Percentiles rank a stretch among this genome's conserved stretches.
Evolutionary conservation across 2,797 vertebrate genomes (phyloP).

Genomic region (Diglossa cyanea): DNA sequence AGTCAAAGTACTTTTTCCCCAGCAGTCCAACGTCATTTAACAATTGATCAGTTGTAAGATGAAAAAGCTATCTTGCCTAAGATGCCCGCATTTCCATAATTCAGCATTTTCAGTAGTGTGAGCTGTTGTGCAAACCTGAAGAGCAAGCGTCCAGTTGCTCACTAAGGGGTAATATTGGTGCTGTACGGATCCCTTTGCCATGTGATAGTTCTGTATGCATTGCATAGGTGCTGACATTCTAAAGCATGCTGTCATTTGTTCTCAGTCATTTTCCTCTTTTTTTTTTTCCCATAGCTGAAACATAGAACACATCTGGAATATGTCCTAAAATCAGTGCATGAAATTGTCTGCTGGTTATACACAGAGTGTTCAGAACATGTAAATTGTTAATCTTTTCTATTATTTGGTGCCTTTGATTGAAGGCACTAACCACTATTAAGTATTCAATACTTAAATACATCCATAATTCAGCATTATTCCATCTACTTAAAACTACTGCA

Average conservation of each 20-base stretch:
- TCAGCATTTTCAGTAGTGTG: neutral
- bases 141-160: neutral
- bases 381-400: neutral
- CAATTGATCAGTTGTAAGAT: neutral
- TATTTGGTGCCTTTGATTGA: neutral
- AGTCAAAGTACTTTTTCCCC: neutral
- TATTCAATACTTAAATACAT: slow-evolving; percentile 1
- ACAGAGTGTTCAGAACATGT: neutral
- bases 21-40: neutral
- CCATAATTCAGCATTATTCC: neutral
- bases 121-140: neutral
- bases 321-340: neutral
- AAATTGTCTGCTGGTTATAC: neutral
- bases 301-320: neutral
- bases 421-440: neutral
- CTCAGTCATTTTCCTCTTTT: neutral
- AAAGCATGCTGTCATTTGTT: neutral
- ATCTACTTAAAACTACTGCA: neutral
- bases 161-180: neutral
- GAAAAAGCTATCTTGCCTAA: neutral
- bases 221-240: neutral
- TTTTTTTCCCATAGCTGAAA: neutral
- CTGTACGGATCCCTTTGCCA: neutral
- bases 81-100: neutral
- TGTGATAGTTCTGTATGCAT: neutral